Conservation (phyloP, 2,888 invertebrate genomes). For the Archaeoteleia sp. region DNA sequence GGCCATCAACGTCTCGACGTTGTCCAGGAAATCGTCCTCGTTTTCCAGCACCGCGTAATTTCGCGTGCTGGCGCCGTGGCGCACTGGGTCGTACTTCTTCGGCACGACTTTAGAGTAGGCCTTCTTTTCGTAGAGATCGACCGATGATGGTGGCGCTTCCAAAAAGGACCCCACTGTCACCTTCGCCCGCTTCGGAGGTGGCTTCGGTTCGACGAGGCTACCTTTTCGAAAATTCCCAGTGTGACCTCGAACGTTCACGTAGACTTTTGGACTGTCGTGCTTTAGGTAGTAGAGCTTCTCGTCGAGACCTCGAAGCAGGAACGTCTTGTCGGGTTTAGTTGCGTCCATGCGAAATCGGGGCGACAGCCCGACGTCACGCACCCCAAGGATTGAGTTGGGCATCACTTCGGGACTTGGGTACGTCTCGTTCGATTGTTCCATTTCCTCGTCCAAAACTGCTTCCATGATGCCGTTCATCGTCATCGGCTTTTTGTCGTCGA, state of each 20-base stretch:
- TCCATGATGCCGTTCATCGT: slow-evolving; percentile 64
- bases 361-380: slow-evolving; percentile 58
- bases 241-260: slow-evolving; percentile 65
- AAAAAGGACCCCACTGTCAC: slow-evolving; percentile 17
- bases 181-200: slow-evolving; percentile 13
- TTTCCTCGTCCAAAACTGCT: slow-evolving; percentile 59
- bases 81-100: slow-evolving; percentile 60
- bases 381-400: slow-evolving; percentile 66
- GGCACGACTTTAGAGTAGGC: slow-evolving; percentile 44
- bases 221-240: slow-evolving; percentile 62
- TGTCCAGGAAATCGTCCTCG: slow-evolving; percentile 9
- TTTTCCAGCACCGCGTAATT: background rate
- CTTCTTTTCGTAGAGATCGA: slow-evolving; percentile 26
- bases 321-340: slow-evolving; percentile 12
- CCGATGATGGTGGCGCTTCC: slow-evolving; percentile 13
- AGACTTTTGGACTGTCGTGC: slow-evolving; percentile 64
- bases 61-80: slow-evolving; percentile 36
- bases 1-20: slow-evolving; percentile 28
- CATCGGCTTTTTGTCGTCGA: slow-evolving; percentile 60
- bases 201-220: slow-evolving; percentile 25
- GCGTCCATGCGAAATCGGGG: slow-evolving; percentile 13
- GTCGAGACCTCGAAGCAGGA: slow-evolving; percentile 48
- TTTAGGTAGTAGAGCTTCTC: slow-evolving; percentile 69
- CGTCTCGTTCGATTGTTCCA: slow-evolving; percentile 49
- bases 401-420: slow-evolving; percentile 65